These are phyloP conservation scores for Pelmatolapia mariae DNA, from an alignment of 2,113 vertebrate species.

Conservation along the genomic window DNA sequence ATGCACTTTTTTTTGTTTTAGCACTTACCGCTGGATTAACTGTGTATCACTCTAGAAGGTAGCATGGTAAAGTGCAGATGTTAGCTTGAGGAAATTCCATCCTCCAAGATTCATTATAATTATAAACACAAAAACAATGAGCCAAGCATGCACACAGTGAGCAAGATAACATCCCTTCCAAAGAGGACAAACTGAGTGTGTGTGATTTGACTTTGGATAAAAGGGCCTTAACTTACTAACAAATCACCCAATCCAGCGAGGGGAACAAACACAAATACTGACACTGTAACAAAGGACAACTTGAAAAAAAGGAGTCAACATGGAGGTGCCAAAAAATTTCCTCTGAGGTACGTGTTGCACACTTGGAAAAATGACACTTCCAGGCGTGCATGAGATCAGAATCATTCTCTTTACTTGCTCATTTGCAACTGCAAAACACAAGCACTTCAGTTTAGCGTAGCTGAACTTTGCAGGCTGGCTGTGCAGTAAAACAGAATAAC, in stretches of 20 bases:
- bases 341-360: background rate
- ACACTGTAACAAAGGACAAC: too few relatives aligned
- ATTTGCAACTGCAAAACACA: background rate
- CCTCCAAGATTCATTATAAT: background rate
- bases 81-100: background rate
- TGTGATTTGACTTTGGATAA: background rate
- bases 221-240: background rate
- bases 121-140: background rate
- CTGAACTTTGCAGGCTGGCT: background rate
- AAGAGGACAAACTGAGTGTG: background rate
- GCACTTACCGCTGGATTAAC: background rate
- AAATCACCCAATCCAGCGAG: background rate
- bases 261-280: accelerated
- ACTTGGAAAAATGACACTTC: background rate
- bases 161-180: background rate
- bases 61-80: background rate
- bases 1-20: accelerated
- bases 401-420: background rate
- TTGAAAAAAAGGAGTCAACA: background rate
- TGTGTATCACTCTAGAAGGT: background rate
- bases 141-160: background rate
- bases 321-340: background rate
- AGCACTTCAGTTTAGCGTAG: background rate
- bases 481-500: background rate
- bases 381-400: background rate